A percentile compares a stretch with the other conserved stretches of the same genome.
phyloP scores from a whole-genome alignment of 2,113 vertebrate species.

The Steatornis caripensis region DNA sequence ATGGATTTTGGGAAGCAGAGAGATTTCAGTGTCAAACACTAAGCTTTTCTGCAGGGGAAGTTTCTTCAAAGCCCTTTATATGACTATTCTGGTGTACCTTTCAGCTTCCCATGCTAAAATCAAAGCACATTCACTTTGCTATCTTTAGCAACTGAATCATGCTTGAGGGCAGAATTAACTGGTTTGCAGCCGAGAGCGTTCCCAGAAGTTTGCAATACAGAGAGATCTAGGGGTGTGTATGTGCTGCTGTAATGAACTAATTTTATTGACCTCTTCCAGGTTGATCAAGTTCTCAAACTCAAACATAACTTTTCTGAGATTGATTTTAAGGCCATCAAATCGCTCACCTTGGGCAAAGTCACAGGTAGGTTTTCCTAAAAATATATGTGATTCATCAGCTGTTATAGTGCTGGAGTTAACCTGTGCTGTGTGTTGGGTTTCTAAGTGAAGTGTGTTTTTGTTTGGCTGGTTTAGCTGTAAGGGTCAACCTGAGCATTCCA shows the following conservation, averaged over 20 bases:
- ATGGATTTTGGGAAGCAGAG: conserved; percentile 6
- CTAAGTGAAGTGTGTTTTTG: not conserved
- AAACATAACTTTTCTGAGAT: conserved; percentile 89
- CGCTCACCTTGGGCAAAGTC: conserved; percentile 90
- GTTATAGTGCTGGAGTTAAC: not conserved
- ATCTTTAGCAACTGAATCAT: not conserved
- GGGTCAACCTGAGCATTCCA: not conserved
- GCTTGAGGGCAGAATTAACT: not conserved
- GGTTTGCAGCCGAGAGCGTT: not conserved
- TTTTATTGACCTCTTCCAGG: conserved; percentile 76
- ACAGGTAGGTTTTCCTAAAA: conserved; percentile 76
- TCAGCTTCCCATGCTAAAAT: conserved; percentile 37
- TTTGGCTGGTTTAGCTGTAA: not conserved
- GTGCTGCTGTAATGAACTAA: conserved; percentile 7
- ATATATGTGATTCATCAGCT: not conserved
- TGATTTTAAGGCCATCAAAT: conserved; percentile 85
- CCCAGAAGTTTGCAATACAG: not conserved
- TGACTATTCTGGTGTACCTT: conserved; percentile 10
- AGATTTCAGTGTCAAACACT: conserved; percentile 29
- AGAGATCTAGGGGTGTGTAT: not conserved
- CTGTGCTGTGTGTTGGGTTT: not conserved
- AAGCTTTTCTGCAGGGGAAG: conserved; percentile 10
- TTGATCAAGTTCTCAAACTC: conserved; percentile 86
- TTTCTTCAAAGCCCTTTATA: conserved; percentile 23
- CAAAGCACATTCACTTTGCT: conserved; percentile 15